Evolutionary conservation across 1,140 invertebrate genomes (phyloP).

Genomic region (Drosophila setifemur): DNA sequence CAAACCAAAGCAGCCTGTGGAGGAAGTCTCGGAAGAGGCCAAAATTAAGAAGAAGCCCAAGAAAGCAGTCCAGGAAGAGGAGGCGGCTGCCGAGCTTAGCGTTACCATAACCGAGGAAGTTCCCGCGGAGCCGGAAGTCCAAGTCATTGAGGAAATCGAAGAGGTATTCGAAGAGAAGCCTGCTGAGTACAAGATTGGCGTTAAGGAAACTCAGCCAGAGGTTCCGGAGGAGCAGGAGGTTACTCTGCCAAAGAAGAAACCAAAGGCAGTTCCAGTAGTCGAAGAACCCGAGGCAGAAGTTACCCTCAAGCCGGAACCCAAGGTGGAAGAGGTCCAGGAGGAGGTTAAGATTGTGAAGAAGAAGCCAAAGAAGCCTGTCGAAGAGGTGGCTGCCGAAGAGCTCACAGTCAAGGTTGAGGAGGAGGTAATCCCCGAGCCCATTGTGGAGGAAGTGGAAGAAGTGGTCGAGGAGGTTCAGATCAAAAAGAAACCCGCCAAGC

Average conservation of each 20-base stretch:
- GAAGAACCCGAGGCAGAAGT: constrained; percentile 71
- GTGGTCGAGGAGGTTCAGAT: constrained; percentile 56
- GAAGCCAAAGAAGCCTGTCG: constrained; percentile 61
- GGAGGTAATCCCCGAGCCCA: constrained; percentile 57
- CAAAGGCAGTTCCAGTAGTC: constrained; percentile 17
- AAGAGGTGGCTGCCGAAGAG: constrained; percentile 60
- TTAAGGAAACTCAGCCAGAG: constrained; percentile 57
- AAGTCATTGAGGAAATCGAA: constrained; percentile 62
- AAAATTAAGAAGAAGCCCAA: constrained; percentile 69
- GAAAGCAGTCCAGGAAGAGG: constrained; percentile 49
- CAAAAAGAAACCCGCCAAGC: constrained; percentile 60
- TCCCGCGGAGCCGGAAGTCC: constrained; percentile 38
- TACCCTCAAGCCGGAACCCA: constrained; percentile 57
- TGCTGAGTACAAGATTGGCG: constrained; percentile 45
- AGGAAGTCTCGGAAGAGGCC: constrained; percentile 77
- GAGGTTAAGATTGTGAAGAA: constrained; percentile 69
- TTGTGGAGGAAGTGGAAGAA: constrained; percentile 70
- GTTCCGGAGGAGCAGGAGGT: constrained; percentile 43
- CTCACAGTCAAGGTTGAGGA: constrained; percentile 70
- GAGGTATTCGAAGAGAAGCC: constrained; percentile 31
- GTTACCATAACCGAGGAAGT: constrained; percentile 57
- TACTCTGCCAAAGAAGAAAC: constrained; percentile 53
- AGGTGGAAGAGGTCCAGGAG: constrained; percentile 71
- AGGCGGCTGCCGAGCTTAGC: constrained; percentile 61
- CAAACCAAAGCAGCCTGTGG: constrained; percentile 56